Base-by-base conservation (phyloP, 2,113 vertebrate genomes). In the Ursus arctos region DNA sequence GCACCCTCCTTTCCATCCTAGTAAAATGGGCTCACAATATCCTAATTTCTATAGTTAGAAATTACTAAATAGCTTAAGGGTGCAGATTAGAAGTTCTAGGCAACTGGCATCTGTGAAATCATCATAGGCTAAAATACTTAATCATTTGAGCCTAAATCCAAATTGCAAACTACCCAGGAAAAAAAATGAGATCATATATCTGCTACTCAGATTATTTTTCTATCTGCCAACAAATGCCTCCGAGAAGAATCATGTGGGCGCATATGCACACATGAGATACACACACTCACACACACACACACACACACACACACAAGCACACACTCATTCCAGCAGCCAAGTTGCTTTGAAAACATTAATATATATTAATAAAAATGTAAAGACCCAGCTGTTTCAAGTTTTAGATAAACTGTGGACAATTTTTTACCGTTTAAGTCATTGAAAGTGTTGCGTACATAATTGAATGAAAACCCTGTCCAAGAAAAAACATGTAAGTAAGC, bases 181-280 rank as follows among this genome's bases (percentile, higher is more conserved):
- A 98, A 97, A 97, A 98, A 97, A 95, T 98, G 98, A 98, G 98
- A 97, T 98, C 97, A 98, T 97, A 51, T 98, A 98, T 98, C 98
- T 98, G 97, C 96, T 98, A 97, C 95, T 98, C 98, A 97, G 96
- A 98, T 98, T 97, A 98, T 98, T 98, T 98, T 98, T 77, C 93
- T 98, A 97, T 98, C 97, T 98, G 98, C 97, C 98, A 98, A 98
- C 97, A 97, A 98, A 97, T 97, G 96, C 96, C 97, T 98, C 94
- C 97, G 94, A 96, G 93, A 98, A 98, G 96, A 98, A 97, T 67
- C 79, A 72, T 22, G 47, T 97, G 61, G 28, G 31, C 12, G 8
- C 24, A 2, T 22, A 8, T 43, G 14, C n/a, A 21, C n/a, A 4
- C 7, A 36, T 80, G 47, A 77, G 43, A 77, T 31, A 76, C 26